phyloP scores from a whole-genome alignment of 1,140 invertebrate genomes.

The Plutomurus gul region DNA sequence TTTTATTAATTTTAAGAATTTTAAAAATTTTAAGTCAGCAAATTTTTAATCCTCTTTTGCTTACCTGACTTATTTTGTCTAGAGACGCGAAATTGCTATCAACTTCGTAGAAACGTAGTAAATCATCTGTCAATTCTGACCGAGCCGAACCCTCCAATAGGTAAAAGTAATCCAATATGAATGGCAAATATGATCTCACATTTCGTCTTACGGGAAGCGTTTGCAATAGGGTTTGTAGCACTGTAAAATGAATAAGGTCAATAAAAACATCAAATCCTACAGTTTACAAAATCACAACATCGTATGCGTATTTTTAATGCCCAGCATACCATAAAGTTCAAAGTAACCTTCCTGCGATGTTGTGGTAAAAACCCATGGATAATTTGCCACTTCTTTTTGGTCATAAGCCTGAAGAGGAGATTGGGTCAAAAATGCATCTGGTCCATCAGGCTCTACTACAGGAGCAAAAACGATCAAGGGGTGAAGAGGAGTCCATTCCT shows the following conservation, averaged over 20 bases:
- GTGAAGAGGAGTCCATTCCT: constrained; percentile 26
- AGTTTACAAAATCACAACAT: no score
- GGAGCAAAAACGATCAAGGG: constrained; percentile 32
- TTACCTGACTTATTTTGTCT: neutral
- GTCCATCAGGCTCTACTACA: constrained; percentile 13
- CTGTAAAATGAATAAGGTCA: no score
- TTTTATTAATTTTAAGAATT: neutral
- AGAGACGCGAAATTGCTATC: neutral
- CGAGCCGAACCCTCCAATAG: neutral
- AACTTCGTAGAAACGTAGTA: neutral
- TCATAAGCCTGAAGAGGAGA: constrained; percentile 11
- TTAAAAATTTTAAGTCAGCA: neutral
- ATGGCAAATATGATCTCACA: neutral
- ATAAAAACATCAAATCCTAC: no score
- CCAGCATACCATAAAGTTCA: neutral
- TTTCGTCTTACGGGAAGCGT: neutral
- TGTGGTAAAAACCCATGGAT: constrained; percentile 35
- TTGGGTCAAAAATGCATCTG: constrained; percentile 7
- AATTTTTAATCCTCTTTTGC: neutral
- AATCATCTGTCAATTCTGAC: neutral
- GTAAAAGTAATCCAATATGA: neutral
- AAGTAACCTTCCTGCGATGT: constrained; percentile 38
- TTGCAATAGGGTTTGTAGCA: neutral
- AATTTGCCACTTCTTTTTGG: neutral
- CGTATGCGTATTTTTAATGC: neutral